phyloP scores from a whole-genome alignment of 2,113 vertebrate genomes.

The Archocentrus centrarchus region DNA sequence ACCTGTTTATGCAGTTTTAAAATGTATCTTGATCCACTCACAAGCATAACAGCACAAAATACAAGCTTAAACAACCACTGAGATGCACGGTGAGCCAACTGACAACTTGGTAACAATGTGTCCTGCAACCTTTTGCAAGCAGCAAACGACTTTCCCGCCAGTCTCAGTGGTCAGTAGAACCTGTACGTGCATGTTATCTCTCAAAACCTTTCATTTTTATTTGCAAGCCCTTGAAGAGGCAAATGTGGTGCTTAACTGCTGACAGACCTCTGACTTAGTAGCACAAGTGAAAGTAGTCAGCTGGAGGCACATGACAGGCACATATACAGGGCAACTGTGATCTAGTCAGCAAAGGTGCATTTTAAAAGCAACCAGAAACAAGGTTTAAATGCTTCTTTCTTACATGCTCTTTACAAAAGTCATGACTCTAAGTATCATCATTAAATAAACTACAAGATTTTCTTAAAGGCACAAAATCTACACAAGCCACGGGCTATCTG shows the following conservation, averaged over 20 bases:
- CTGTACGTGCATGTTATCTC: fast-evolving
- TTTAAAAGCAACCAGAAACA: too few relatives aligned
- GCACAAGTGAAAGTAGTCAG: neutral
- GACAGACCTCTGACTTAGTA: neutral
- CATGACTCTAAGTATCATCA: too few relatives aligned
- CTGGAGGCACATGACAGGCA: neutral
- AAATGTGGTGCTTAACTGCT: neutral
- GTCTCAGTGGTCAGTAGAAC: neutral
- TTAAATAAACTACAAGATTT: neutral
- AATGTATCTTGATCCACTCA: neutral
- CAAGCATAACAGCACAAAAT: neutral
- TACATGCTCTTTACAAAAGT: neutral
- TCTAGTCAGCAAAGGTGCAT: too few relatives aligned
- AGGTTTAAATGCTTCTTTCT: too few relatives aligned
- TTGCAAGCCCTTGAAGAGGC: too few relatives aligned
- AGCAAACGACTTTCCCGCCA: neutral
- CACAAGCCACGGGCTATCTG: neutral
- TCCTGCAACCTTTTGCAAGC: too few relatives aligned
- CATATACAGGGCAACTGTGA: too few relatives aligned
- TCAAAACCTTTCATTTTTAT: neutral
- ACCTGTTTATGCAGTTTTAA: neutral
- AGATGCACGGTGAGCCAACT: neutral
- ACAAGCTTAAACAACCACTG: neutral
- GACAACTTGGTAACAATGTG: fast-evolving
- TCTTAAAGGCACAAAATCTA: neutral